Evolutionary conservation across 2,113 vertebrate genomes (phyloP).

Genomic region (Eurypyga helias): DNA sequence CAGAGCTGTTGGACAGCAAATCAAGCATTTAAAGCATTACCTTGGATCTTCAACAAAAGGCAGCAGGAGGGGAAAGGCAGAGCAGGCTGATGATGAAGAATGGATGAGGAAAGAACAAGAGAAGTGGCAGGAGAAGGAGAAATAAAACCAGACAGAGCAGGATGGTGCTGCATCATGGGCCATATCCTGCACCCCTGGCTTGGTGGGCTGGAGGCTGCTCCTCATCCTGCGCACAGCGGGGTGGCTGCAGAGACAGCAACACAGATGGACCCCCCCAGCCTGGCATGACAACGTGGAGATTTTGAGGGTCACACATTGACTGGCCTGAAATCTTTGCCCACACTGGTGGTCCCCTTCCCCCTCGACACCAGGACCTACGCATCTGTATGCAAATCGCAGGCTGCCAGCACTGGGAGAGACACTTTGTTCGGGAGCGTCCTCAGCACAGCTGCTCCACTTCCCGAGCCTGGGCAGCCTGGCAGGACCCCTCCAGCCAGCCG

Average conservation of each 20-base stretch:
- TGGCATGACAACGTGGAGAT: not conserved
- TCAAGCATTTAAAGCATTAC: not conserved
- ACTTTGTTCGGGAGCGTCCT: conserved; percentile 39
- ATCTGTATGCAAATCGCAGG: conserved; percentile 93
- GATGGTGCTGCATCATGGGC: rapidly evolving
- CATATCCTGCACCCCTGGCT: rapidly evolving
- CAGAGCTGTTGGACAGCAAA: not conserved
- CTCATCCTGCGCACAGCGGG: not conserved
- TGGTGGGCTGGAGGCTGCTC: not conserved
- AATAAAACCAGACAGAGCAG: not conserved
- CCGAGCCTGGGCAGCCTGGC: not conserved
- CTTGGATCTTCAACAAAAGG: not conserved
- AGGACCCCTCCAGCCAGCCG: not conserved
- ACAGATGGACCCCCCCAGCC: not conserved
- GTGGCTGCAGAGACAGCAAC: not conserved
- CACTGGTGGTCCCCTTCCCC: not conserved
- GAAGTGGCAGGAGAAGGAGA: not conserved
- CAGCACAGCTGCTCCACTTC: conserved; percentile 3
- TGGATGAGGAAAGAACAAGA: not conserved
- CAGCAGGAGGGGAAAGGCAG: not conserved
- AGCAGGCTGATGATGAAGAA: not conserved
- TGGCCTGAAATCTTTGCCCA: not conserved
- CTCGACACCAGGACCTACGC: conserved; percentile 14
- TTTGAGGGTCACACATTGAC: not conserved
- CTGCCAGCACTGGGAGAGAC: not conserved